Evolutionary conservation across 2,797 vertebrate species (phyloP).

Genomic region (Tadarida brasiliensis): DNA sequence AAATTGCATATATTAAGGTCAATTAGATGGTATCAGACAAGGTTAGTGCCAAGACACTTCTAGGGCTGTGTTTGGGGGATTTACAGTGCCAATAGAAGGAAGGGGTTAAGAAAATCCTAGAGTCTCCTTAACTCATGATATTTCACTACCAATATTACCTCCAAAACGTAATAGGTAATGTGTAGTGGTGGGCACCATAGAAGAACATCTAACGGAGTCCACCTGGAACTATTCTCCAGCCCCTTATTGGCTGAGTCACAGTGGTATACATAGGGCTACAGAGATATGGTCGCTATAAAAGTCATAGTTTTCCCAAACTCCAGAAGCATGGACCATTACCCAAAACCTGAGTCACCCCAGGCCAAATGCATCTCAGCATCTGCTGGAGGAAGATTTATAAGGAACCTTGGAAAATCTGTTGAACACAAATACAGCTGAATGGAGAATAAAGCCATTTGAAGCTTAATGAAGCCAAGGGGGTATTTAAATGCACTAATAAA

Average conservation of each 20-base stretch:
- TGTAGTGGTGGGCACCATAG: not conserved
- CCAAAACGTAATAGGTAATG: not conserved
- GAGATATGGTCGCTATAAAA: conserved; percentile 83
- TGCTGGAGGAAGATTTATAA: conserved; percentile 75
- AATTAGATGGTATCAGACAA: not conserved
- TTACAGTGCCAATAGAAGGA: not conserved
- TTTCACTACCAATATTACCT: not conserved
- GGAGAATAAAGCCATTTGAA: conserved; percentile 79
- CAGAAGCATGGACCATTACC: conserved; percentile 76
- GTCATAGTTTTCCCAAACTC: conserved; percentile 74
- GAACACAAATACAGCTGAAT: conserved; percentile 75
- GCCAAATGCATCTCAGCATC: conserved; percentile 73
- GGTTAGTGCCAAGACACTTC: not conserved
- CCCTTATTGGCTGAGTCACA: not conserved
- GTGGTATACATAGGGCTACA: conserved; percentile 10
- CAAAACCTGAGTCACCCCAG: conserved; percentile 76
- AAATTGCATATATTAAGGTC: not conserved
- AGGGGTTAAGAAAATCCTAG: not conserved
- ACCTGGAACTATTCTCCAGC: not conserved
- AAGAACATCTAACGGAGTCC: not conserved
- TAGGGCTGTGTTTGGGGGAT: not conserved
- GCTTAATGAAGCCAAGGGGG: conserved; percentile 77
- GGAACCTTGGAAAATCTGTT: conserved; percentile 67
- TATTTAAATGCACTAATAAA: conserved; percentile 84
- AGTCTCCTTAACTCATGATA: not conserved